These are phyloP conservation scores for Bursaphelenchus okinawaensis DNA, from an alignment of 2,888 invertebrate genomes.

Conservation along the genomic window DNA sequence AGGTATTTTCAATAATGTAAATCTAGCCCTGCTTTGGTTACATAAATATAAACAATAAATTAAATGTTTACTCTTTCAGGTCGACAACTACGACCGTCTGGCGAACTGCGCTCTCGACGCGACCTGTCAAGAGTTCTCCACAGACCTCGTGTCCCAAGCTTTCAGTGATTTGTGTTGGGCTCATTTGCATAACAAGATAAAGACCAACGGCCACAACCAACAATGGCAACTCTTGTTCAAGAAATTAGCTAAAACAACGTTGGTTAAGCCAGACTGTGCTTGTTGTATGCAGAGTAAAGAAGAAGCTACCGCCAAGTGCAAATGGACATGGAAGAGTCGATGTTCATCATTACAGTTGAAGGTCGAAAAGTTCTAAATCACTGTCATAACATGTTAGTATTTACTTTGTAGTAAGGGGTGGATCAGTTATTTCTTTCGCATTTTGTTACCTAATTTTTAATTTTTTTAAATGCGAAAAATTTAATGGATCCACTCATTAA, in stretches of 20 bases:
- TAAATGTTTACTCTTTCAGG: too few relatives aligned
- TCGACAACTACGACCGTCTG: constrained; percentile 24
- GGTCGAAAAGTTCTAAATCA: not conserved
- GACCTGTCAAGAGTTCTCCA: constrained; percentile 7
- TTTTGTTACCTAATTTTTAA: too few relatives aligned
- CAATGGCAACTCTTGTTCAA: constrained; percentile 25
- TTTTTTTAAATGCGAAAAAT: too few relatives aligned
- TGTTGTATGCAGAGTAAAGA: constrained; percentile 29
- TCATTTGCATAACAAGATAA: constrained; percentile 20
- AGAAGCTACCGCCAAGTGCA: constrained; percentile 22
- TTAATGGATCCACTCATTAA: too few relatives aligned
- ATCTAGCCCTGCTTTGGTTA: too few relatives aligned
- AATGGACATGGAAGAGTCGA: constrained; percentile 41
- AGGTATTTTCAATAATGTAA: not conserved
- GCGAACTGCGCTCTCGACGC: constrained; percentile 13
- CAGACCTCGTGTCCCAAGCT: constrained; percentile 12
- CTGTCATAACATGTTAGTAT: too few relatives aligned
- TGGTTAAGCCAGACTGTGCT: constrained; percentile 24
- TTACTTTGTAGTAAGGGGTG: too few relatives aligned
- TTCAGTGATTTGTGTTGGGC: constrained; percentile 33
- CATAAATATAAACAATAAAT: not conserved
- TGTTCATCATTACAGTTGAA: constrained; percentile 19
- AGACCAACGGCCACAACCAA: not conserved
- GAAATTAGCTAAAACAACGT: constrained; percentile 1
- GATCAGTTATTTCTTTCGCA: too few relatives aligned